Base-by-base conservation (phyloP, 30 jellyfish, hydroid and myxozoan genomes). In the Aurelia sp. region DNA sequence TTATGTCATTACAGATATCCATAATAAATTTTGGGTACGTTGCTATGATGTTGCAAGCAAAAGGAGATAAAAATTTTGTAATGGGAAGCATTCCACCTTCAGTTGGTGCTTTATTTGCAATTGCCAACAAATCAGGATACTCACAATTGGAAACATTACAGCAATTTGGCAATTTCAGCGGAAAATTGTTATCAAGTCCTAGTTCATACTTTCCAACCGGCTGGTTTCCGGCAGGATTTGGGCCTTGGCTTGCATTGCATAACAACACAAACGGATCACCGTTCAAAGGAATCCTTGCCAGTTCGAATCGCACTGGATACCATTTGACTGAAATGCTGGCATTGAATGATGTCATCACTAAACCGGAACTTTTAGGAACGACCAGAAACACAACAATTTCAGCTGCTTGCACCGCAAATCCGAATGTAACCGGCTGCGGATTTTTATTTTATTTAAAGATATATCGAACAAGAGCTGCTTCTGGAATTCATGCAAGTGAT, bases 181-280 rank as follows among this genome's bases (percentile, higher is more conserved):
- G 57, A 11, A 7, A 52, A 9, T 30, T 74, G 19, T 50, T 79
- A 22, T 84, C 89, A 0, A 20, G 48, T 4, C 23, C 59, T 1
- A 6, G 17, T 50, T 71, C 89, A 13, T 48, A 47, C 16, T 66
- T 75, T 22, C 92, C 97, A 2, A 48, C 44, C 12, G 80, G 79
- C 60, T 86, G 96, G 96, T 53, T 11, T 13, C 86, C 86, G 1
- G 74, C 75, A 16, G 96, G 86, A 37, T 86, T 86, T 63, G 96
- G 73, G 13, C 79, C 79, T 13, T 86, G 96, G 96, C 35, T 76
- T 17, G 48, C 65, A 0, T 6, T 10, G 57, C 86, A 86, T 41
- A 86, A 66, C 60, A 37, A 63, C 3, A 68, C 85, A 20, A 13
- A 50, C 15, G 64, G 51, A 20, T 55, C 84, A 51, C 81, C 89